These are phyloP conservation scores for Chloropsis hardwickii DNA, from an alignment of 2,113 vertebrate genomes.

Conservation along the genomic window DNA sequence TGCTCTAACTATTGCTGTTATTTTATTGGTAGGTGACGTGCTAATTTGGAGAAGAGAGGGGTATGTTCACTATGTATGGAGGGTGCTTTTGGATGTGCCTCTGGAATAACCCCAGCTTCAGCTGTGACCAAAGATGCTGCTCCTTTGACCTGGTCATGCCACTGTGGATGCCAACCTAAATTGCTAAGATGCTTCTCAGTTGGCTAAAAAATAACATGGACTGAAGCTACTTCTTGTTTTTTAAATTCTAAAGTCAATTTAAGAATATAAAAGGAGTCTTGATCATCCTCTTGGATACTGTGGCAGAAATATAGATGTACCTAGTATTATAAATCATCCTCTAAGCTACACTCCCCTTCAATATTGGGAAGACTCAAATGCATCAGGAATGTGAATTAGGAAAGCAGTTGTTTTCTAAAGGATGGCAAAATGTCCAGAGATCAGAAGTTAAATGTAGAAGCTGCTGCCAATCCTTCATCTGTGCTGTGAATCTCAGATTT, in stretches of 20 bases:
- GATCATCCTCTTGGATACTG: neutral
- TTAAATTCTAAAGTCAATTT: neutral
- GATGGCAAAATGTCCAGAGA: neutral
- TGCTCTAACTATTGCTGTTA: neutral
- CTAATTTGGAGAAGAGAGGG: neutral
- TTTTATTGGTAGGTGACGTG: neutral
- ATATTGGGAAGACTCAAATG: neutral
- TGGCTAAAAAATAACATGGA: neutral
- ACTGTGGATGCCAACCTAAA: neutral
- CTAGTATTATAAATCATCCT: neutral
- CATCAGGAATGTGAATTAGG: neutral
- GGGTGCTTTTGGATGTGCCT: neutral
- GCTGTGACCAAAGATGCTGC: neutral
- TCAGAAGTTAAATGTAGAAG: constrained; percentile 37
- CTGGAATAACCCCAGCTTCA: neutral
- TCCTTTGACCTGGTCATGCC: neutral
- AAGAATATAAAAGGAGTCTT: neutral
- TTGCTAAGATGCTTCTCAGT: neutral
- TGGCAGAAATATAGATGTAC: neutral
- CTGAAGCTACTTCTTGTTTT: neutral
- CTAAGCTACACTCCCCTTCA: neutral
- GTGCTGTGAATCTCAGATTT: constrained; percentile 10
- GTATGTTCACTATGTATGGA: neutral
- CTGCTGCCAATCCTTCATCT: neutral
- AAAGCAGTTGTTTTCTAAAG: neutral